Base-by-base conservation (phyloP, 1,140 invertebrate species). In the Caenorhabditis brenneri region DNA sequence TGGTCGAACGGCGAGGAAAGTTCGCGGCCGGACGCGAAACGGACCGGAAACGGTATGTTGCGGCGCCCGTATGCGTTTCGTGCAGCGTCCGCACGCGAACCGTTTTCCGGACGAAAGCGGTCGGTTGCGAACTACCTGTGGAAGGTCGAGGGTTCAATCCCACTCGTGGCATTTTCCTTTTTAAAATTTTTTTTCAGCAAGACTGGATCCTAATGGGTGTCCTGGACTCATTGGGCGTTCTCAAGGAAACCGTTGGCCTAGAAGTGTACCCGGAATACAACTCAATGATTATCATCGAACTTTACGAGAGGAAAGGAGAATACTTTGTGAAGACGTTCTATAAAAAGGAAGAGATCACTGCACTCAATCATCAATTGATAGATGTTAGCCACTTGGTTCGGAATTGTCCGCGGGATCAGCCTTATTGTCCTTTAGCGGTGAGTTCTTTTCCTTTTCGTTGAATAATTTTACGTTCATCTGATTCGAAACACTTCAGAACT, bases 191-290 rank as follows among this genome's bases (percentile, higher is more conserved):
- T 42, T 74, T 74, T 46, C 65, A 74, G 65, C 65, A 74, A 42
- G 65, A 74, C 36, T 74, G 65, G 65, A 74, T 74, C n/a, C 33
- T 74, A 19, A 74, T 42, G 36, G 65, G 65, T 10, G 65, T 74
- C 1, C 65, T 74, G 3, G 65, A 74, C 15, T 74, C 65, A 4
- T 24, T 74, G 19, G 36, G 36, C 24, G 36, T 74, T 1, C 36
- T 74, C 12, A 46, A 74, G 2, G 6, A 74, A 22, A 42, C 65
- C 0, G 36, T 74, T 74, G 65, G 65, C 16, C 36, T 74, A 0
- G 36, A 74, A 12, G 29, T 33, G 15, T 42, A 39, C 24, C 65
- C 65, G 1, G 65, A 74, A 46, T 74, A 74, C 65, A 74, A 74
- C 15, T 39, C 65, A 15, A 74, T 74, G 65, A 74, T 74, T 24